Evolutionary conservation across 1,140 invertebrate genomes (phyloP), one percentile per base, ranked within the genome.

Genomic region (Caerostris darwini): DNA sequence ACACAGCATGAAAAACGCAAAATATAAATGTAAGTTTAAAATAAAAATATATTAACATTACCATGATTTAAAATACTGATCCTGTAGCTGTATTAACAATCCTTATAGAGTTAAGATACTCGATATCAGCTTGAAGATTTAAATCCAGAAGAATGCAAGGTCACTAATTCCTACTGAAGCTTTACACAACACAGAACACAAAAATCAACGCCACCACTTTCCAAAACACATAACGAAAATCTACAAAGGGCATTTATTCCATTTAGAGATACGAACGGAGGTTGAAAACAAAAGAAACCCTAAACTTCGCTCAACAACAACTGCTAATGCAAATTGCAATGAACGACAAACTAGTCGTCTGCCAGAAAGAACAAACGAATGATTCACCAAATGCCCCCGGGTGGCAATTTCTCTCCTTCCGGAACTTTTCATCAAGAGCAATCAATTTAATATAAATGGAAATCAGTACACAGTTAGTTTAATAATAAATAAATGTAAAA

Each of bases 371-470:
- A 85, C 34, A 34, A 34, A 34, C 17, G 61, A 53, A 54, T 90
- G 67, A 90, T 57, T 90, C 88, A 77, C 17, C 17, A 34, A 34
- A n/a, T n/a, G n/a, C n/a, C 88, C 57, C 53, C 6, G 53, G 34
- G 2, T 57, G 88, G 88, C 57, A 67, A 67, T 59, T 89, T 17
- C 34, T 1, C 34, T 50, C 50, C 61, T 88, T 88, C 88, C 64
- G 88, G 88, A 69, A 56, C 53, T 90, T 56, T 77, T 54, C 88
- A 90, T 77, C 64, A 90, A 90, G 53, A 34, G 14, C 50, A 85
- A 57, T 34, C 34, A 34, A 34, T 34, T 34, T 34, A 34, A 34
- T 34, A 34, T 34, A 34, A 34, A 34, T 2, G 34, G 2, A 34
- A 34, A 34, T 34, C 34, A 34, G 34, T 34, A 34, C 34, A 34